phyloP scores from a whole-genome alignment of 2,888 invertebrate species.

The Troides aeacus region DNA sequence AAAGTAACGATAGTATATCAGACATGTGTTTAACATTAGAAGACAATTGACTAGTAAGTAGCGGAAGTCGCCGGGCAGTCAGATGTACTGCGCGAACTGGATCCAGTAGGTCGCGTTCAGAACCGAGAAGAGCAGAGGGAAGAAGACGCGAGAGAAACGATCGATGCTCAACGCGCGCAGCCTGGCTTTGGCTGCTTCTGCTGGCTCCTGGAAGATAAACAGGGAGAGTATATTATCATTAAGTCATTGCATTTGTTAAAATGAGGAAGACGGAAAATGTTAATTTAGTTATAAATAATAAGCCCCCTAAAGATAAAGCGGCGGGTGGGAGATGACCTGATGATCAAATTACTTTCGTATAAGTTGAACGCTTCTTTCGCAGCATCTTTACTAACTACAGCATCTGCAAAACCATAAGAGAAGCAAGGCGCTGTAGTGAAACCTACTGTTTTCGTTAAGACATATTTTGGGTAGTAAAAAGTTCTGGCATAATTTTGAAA shows the following conservation, averaged over 20 bases:
- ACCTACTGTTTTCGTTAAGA: too few species aligned
- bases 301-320: background rate
- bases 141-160: constrained; percentile 92
- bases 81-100: constrained; percentile 83
- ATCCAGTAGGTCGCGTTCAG: constrained; percentile 94
- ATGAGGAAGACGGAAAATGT: too few species aligned
- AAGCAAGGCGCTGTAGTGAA: too few species aligned
- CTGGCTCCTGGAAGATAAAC: constrained; percentile 57
- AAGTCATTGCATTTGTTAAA: too few species aligned
- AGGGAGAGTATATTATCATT: background rate
- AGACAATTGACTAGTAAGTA: constrained; percentile 20
- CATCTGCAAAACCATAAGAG: too few species aligned
- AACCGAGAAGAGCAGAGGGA: constrained; percentile 92
- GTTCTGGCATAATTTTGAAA: too few species aligned
- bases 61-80: constrained; percentile 42
- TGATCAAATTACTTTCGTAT: too few species aligned
- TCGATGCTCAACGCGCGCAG: constrained; percentile 88
- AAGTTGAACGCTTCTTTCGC: too few species aligned
- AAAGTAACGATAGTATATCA: too few species aligned
- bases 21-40: background rate
- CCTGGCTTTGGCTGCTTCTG: constrained; percentile 66
- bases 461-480: too few species aligned
- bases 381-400: too few species aligned
- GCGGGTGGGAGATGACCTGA: too few species aligned
- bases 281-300: background rate